A percentile compares a stretch with the other conserved stretches of the same genome.
phyloP scores from a whole-genome alignment of 2,888 invertebrate species.

The Anodontia alba region DNA sequence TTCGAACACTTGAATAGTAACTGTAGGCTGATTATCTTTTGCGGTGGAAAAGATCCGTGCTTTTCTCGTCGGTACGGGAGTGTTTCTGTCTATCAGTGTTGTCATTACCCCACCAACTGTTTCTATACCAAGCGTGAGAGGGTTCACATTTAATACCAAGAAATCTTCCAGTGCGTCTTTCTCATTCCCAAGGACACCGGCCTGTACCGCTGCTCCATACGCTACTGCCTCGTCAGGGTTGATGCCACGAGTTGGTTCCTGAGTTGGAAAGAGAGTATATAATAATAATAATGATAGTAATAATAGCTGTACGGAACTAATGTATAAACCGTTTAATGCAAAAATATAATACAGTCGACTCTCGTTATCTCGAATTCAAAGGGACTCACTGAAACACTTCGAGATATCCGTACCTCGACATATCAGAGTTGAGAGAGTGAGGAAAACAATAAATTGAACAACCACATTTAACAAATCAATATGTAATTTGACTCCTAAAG shows the following conservation, averaged over 20 bases:
- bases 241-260: conserved; percentile 98
- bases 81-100: conserved; percentile 98
- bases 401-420: too few relatives aligned
- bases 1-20: conserved; percentile 98
- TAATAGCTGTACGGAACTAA: too few relatives aligned
- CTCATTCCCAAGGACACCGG: conserved; percentile 98
- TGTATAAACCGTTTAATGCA: too few relatives aligned
- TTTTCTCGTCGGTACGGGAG: conserved; percentile 99
- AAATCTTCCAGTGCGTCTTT: conserved; percentile 98
- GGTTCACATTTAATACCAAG: conserved; percentile 98
- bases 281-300: too few relatives aligned
- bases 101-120: conserved; percentile 99
- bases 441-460: too few relatives aligned
- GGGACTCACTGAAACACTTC: too few relatives aligned
- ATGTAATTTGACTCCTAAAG: too few relatives aligned
- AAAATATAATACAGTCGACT: too few relatives aligned
- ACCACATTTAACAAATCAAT: too few relatives aligned
- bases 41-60: conserved; percentile 99
- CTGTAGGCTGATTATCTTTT: conserved; percentile 99
- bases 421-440: too few relatives aligned
- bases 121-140: conserved; percentile 99
- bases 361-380: too few relatives aligned
- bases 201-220: conserved; percentile 99
- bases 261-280: conserved; percentile 29
- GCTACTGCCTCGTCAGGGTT: conserved; percentile 99